Evolutionary conservation across 2,797 vertebrate species (phyloP), one percentile per base, ranked within the genome.

Genomic region (Ficedula albicollis): DNA sequence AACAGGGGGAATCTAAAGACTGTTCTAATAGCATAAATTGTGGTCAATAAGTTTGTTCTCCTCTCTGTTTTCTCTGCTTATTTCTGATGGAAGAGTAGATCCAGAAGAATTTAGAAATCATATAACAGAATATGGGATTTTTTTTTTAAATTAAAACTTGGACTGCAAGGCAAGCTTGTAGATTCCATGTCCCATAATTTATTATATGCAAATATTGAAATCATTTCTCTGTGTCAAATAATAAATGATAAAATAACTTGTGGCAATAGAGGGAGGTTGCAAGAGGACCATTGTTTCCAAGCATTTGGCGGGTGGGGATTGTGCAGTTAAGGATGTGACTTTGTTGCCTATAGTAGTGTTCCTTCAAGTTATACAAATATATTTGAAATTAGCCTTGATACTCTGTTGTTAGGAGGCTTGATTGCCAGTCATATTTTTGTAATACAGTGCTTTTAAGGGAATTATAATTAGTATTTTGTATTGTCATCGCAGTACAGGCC

Each of bases 291-390:
- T 15, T 15, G 14, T 38, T 90, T 83, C 32, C n/a, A 75, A 6
- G 8, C 13, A 11, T 73, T 48, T 55, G 1, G 1, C 4, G 6
- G 8, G 1, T 21, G 10, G 6, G 23, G 6, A 9, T 0, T 26
- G 27, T 29, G 32, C 26, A 77, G 23, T 23, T 64, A 84, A 69
- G 60, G 49, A 54, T 86, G 43, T 72, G 32, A 25, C 20, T 63
- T 88, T 38, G 11, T 78, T 89, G 21, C 26, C 36, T 62, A 1
- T 25, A 32, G n/a, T 51, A 39, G 20, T 0, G 6, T 68, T 83
- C 34, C 27, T 80, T 77, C 21, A 48, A 32, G 25, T 63, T 72
- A 48, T 22, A 51, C 5, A 13, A 58, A 15, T 54, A 11, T 72
- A 66, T 52, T 7, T 83, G 41, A 80, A 58, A 76, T 78, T 69